These are phyloP conservation scores for Brassicogethes aeneus DNA, from an alignment of 2,888 invertebrate species.

Conservation along the genomic window DNA sequence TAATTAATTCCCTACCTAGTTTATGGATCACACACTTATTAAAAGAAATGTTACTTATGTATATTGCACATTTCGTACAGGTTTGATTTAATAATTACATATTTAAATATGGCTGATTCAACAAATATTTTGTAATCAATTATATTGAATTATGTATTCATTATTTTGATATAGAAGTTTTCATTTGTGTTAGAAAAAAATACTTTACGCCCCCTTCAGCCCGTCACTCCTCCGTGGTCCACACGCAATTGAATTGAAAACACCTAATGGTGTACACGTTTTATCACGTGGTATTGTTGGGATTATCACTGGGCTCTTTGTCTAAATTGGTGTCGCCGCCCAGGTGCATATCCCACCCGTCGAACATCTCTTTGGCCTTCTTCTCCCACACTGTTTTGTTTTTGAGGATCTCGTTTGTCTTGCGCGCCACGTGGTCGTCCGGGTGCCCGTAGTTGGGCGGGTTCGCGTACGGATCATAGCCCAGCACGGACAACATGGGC, in stretches of 20 bases:
- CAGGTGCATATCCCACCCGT: conserved; percentile 21
- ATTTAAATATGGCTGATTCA: too few relatives aligned
- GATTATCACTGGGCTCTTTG: conserved; percentile 34
- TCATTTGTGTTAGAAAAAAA: too few relatives aligned
- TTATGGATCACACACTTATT: too few relatives aligned
- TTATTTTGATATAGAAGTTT: too few relatives aligned
- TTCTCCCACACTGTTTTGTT: conserved; percentile 37
- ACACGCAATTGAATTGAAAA: conserved; percentile 24
- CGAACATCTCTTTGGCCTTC: conserved; percentile 40
- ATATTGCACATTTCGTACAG: too few relatives aligned
- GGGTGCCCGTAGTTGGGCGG: conserved; percentile 91
- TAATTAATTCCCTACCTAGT: too few relatives aligned
- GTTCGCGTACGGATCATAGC: conserved; percentile 95
- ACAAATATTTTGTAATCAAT: too few relatives aligned
- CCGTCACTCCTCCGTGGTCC: conserved; percentile 17
- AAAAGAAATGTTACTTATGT: too few relatives aligned
- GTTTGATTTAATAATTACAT: too few relatives aligned
- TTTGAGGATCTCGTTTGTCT: conserved; percentile 44
- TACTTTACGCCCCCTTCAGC: too few relatives aligned
- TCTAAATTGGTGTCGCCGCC: conserved; percentile 31
- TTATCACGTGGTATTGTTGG: conserved; percentile 34
- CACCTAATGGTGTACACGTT: conserved; percentile 25
- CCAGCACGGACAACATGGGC: conserved; percentile 85
- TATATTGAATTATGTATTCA: too few relatives aligned
- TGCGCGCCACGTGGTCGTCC: conserved; percentile 63